These are phyloP conservation scores for Scaptomyza hsui DNA, from an alignment of 1,140 invertebrate genomes.

Conservation along the genomic window DNA sequence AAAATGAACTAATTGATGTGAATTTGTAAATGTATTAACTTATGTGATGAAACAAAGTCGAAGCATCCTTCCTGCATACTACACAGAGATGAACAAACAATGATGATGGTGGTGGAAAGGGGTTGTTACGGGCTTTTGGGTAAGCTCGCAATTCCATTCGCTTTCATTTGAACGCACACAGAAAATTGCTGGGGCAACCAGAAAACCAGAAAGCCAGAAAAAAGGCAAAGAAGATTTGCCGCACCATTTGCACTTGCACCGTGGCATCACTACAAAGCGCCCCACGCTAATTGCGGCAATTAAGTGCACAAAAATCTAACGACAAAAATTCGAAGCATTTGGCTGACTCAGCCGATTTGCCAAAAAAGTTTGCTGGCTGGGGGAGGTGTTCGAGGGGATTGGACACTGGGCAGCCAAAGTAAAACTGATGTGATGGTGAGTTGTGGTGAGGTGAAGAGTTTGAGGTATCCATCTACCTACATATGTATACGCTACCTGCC, in stretches of 20 bases:
- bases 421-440: background rate
- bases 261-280: constrained; percentile 80
- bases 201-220: background rate
- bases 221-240: constrained; percentile 49
- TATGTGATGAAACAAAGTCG: background rate
- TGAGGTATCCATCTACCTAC: background rate
- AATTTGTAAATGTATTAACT: constrained; percentile 29
- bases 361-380: background rate
- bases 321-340: constrained; percentile 61
- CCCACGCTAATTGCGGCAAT: constrained; percentile 81
- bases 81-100: too few relatives aligned
- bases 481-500: constrained; percentile 52
- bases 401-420: background rate
- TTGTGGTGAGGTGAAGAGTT: background rate
- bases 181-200: constrained; percentile 1
- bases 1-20: constrained; percentile 11
- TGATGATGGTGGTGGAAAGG: background rate
- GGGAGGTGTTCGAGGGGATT: background rate
- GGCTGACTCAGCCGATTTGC: constrained; percentile 26
- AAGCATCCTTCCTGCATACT: too few relatives aligned
- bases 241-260: constrained; percentile 69
- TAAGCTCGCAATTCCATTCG: constrained; percentile 9
- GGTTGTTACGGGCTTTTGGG: background rate
- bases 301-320: constrained; percentile 77
- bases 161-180: constrained; percentile 50